These are phyloP conservation scores for Chrysina gloriosa DNA, from an alignment of 2,888 invertebrate genomes.

Conservation along the genomic window DNA sequence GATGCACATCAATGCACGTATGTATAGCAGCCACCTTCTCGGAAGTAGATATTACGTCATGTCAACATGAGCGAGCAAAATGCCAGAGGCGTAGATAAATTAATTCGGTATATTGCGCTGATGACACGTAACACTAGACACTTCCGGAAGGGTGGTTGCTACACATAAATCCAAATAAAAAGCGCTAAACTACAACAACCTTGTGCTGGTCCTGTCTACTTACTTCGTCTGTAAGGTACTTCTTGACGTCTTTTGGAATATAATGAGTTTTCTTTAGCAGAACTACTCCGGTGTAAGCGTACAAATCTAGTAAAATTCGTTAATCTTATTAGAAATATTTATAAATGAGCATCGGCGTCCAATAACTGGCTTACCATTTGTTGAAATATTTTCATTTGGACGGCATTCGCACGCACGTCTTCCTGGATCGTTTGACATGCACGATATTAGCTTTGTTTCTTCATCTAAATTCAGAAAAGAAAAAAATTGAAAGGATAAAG, in stretches of 20 bases:
- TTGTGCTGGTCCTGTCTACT: no score
- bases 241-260: slow-evolving; percentile 6
- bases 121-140: no score
- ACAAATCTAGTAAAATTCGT: slow-evolving; percentile 25
- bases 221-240: slow-evolving; percentile 35
- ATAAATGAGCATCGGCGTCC: background rate
- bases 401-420: background rate
- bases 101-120: no score
- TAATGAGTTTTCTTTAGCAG: background rate
- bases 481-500: no score
- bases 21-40: no score
- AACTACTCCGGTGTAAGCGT: slow-evolving; percentile 34
- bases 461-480: no score
- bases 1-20: background rate
- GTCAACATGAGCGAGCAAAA: no score
- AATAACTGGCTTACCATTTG: slow-evolving; percentile 22
- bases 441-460: slow-evolving; percentile 4
- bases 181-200: no score
- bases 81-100: no score
- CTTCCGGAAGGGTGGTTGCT: no score
- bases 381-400: slow-evolving; percentile 5
- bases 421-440: background rate
- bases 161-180: no score
- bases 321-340: background rate
- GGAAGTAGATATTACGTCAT: no score